These are phyloP conservation scores for Phaonia tiefii DNA, from an alignment of 2,888 invertebrate genomes.

Conservation along the genomic window DNA sequence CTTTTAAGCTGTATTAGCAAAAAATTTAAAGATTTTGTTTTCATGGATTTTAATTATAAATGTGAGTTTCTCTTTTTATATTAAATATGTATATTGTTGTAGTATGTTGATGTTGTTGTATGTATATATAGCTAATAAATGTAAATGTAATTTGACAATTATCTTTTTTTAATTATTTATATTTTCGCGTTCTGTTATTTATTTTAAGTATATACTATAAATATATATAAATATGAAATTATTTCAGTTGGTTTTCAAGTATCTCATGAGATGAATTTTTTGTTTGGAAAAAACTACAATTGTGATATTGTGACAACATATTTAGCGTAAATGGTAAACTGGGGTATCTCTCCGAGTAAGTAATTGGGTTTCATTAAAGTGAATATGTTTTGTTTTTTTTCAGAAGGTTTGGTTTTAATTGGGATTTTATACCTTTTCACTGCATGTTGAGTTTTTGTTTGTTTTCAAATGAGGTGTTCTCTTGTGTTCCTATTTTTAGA, in stretches of 20 bases:
- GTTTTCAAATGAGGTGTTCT: slow-evolving; percentile 25
- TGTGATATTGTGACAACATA: slow-evolving; percentile 67
- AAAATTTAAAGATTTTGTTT: slow-evolving; percentile 41
- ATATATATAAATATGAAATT: slow-evolving; percentile 65
- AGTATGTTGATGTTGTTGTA: slow-evolving; percentile 53
- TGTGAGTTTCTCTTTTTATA: slow-evolving; percentile 51
- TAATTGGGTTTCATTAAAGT: slow-evolving; percentile 31
- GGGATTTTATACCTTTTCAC: slow-evolving; percentile 31
- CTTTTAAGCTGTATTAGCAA: slow-evolving; percentile 65
- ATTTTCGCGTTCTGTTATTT: slow-evolving; percentile 45
- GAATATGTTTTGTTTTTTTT: slow-evolving; percentile 60
- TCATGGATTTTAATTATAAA: slow-evolving; percentile 4
- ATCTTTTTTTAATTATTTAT: slow-evolving; percentile 49
- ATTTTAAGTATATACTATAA: slow-evolving; percentile 38
- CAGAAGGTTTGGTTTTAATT: slow-evolving; percentile 50
- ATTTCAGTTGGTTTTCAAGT: slow-evolving; percentile 34
- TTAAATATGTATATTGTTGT: too few species aligned
- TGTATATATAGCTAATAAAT: slow-evolving; percentile 62
- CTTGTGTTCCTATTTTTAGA: slow-evolving; percentile 10
- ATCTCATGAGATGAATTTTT: slow-evolving; percentile 26
- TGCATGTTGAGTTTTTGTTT: slow-evolving; percentile 35
- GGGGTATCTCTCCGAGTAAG: slow-evolving; percentile 64
- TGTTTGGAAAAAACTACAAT: slow-evolving; percentile 39
- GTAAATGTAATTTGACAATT: slow-evolving; percentile 67
- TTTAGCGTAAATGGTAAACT: slow-evolving; percentile 64